These are phyloP conservation scores for Alosa alosa DNA, from an alignment of 2,113 vertebrate genomes.

Conservation along the genomic window DNA sequence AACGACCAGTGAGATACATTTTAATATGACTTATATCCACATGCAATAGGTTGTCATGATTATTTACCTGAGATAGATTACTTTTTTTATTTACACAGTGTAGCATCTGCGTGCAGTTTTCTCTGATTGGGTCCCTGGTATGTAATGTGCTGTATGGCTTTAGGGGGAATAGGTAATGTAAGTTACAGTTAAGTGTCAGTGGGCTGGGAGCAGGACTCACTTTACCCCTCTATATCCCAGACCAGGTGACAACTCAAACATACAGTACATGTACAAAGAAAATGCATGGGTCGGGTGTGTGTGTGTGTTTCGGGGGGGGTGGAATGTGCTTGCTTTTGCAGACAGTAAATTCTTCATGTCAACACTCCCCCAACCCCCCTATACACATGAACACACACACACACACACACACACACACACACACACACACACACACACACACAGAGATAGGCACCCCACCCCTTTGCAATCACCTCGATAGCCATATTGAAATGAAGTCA, in stretches of 20 bases:
- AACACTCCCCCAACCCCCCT: background rate
- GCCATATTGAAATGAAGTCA: conserved; percentile 66
- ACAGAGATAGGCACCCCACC: background rate
- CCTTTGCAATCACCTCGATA: conserved; percentile 47
- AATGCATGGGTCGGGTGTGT: conserved; percentile 26
- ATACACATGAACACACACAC: background rate
- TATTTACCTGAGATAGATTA: no score
- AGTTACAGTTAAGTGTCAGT: conserved; percentile 12
- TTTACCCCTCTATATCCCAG: background rate
- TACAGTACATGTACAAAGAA: conserved; percentile 50
- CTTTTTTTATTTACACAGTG: no score
- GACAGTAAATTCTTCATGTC: conserved; percentile 55
- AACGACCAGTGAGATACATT: no score
- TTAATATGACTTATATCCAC: no score
- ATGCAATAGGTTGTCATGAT: no score
- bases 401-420: background rate
- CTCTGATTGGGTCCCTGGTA: background rate
- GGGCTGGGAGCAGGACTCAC: no score
- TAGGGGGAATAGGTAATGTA: background rate
- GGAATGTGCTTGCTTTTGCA: conserved; percentile 56
- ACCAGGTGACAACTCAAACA: conserved; percentile 40
- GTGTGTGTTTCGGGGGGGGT: conserved; percentile 7
- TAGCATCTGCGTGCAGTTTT: no score
- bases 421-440: background rate
- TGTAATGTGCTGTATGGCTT: background rate